These are phyloP conservation scores for Dasypogon diadema DNA, from an alignment of 2,888 invertebrate species.

Conservation along the genomic window DNA sequence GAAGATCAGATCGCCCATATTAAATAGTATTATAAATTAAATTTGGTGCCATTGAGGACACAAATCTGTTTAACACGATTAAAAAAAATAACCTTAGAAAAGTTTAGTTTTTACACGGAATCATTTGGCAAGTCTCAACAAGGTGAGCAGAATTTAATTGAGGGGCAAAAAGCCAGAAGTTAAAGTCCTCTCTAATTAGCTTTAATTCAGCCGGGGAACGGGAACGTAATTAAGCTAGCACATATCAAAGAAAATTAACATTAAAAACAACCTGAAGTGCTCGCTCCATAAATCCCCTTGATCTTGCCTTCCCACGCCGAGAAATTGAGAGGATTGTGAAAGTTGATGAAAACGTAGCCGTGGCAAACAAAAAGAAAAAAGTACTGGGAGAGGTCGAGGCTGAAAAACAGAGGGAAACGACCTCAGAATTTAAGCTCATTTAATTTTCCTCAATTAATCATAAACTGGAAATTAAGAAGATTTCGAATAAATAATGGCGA, in stretches of 20 bases:
- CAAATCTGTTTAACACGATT: too few relatives aligned
- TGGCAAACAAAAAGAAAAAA: background rate
- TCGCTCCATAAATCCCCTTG: background rate
- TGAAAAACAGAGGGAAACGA: background rate
- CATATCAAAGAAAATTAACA: slow-evolving; percentile 25
- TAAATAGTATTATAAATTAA: too few relatives aligned
- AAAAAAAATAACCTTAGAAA: too few relatives aligned
- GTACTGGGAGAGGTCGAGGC: too few relatives aligned
- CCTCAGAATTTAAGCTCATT: slow-evolving; percentile 15
- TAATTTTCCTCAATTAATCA: slow-evolving; percentile 20
- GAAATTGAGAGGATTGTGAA: background rate
- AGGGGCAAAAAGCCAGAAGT: too few relatives aligned
- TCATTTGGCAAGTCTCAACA: too few relatives aligned
- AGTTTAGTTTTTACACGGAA: too few relatives aligned
- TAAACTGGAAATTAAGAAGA: background rate
- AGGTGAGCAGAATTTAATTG: too few relatives aligned
- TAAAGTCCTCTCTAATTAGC: slow-evolving; percentile 4
- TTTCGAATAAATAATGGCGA: background rate
- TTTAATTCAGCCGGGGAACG: background rate
- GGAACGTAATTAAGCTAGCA: background rate
- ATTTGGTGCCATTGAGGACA: too few relatives aligned
- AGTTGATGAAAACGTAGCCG: background rate
- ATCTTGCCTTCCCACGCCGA: background rate
- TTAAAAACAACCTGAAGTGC: background rate
- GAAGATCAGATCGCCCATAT: too few relatives aligned